Evolutionary conservation across 2,888 invertebrate genomes (phyloP).

Genomic region (Hylaea fasciaria): DNA sequence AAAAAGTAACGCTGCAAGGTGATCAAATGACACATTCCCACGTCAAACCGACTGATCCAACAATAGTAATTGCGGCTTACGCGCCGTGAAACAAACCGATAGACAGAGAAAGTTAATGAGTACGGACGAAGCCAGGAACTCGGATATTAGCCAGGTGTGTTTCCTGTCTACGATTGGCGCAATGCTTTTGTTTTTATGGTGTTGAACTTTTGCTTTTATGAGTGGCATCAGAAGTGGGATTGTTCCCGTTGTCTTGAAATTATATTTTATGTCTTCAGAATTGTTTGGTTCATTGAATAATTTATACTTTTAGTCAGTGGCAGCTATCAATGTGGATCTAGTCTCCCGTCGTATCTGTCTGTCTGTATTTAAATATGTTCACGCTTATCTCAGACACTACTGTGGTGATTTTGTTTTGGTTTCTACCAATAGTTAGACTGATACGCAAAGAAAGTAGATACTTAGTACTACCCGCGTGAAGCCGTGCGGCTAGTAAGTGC

Average conservation of each 20-base stretch:
- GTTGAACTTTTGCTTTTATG: not conserved
- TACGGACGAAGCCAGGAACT: constrained; percentile 21
- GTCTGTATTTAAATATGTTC: no score
- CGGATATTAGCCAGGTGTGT: constrained; percentile 25
- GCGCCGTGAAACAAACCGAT: constrained; percentile 20
- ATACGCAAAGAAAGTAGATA: no score
- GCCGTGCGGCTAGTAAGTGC: no score
- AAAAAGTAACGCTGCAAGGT: constrained; percentile 4
- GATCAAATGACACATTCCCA: constrained; percentile 20
- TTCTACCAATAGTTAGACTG: no score
- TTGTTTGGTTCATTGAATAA: no score
- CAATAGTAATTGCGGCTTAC: constrained; percentile 23
- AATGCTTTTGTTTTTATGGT: constrained; percentile 12
- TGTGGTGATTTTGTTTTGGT: no score
- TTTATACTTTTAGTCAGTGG: no score
- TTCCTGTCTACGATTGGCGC: constrained; percentile 25
- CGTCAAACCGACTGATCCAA: constrained; percentile 7
- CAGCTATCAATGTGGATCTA: no score
- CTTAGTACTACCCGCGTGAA: no score
- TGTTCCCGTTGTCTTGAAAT: not conserved
- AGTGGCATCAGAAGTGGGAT: not conserved
- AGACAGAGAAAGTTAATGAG: constrained; percentile 41
- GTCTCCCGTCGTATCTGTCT: no score
- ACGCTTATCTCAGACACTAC: no score
- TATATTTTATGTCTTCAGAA: no score